These are phyloP conservation scores for Ciconia maguari DNA, from an alignment of 2,113 vertebrate genomes.

Conservation along the genomic window DNA sequence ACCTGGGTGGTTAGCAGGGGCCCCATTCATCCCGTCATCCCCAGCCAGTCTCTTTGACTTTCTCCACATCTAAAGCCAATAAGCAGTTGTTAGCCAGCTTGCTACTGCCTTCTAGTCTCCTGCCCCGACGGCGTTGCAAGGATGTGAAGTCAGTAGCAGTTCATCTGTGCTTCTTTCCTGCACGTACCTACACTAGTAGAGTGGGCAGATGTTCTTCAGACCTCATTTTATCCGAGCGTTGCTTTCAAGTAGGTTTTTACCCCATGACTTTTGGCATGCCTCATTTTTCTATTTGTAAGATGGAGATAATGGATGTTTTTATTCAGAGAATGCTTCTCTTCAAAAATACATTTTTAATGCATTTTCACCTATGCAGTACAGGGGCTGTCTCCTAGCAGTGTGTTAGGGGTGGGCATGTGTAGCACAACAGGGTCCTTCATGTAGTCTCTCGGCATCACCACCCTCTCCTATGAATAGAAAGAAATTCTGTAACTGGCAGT, in stretches of 20 bases:
- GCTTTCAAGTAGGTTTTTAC: neutral
- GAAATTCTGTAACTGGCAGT: neutral
- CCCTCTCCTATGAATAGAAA: neutral
- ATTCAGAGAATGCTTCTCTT: neutral
- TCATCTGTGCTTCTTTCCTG: neutral
- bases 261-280: neutral
- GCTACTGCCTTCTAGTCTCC: neutral
- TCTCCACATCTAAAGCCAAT: neutral
- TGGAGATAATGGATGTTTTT: neutral
- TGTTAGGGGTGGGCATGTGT: neutral
- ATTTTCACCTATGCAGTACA: neutral
- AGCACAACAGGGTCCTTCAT: neutral
- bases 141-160: neutral
- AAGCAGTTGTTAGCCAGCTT: neutral
- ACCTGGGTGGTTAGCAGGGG: too few species aligned
- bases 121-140: neutral
- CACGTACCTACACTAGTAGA: accelerated
- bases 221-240: neutral
- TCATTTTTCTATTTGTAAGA: neutral
- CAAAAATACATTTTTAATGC: neutral
- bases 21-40: neutral
- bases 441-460: neutral
- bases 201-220: neutral
- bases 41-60: neutral
- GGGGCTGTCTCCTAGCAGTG: neutral